Evolutionary conservation across 2,113 vertebrate species (phyloP).

Genomic region (Balaenoptera acutorostrata): DNA sequence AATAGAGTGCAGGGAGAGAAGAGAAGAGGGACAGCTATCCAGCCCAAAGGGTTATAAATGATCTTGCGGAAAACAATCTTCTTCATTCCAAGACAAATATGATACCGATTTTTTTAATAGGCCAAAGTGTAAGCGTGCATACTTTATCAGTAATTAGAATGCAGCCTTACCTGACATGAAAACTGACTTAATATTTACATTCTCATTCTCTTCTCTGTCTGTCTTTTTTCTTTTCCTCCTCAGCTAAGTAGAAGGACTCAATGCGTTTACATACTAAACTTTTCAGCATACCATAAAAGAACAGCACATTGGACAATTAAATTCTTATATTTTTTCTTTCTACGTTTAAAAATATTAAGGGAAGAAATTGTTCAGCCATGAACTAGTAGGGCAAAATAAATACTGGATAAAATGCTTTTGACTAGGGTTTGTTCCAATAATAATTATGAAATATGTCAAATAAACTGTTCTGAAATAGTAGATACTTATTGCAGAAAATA

Average conservation of each 20-base stretch:
- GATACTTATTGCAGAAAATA: background rate
- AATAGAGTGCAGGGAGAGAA: background rate
- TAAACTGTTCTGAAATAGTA: background rate
- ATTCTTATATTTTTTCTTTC: background rate
- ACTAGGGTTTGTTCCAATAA: background rate
- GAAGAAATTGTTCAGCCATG: background rate
- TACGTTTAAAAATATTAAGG: background rate
- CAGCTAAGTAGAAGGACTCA: background rate
- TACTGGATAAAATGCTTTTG: background rate
- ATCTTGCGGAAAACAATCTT: background rate
- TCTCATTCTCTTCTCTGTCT: background rate
- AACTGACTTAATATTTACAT: background rate
- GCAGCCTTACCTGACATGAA: background rate
- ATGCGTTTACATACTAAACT: background rate
- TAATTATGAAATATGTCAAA: background rate
- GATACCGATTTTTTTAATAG: background rate
- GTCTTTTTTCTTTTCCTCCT: background rate
- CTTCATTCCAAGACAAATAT: background rate
- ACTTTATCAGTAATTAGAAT: background rate
- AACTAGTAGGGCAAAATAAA: background rate
- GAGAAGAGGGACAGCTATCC: background rate
- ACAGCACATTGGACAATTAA: background rate
- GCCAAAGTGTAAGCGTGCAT: background rate
- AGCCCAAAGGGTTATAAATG: background rate
- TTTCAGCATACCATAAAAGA: background rate